These are phyloP conservation scores for Iselma pallidipennis DNA, from an alignment of 2,888 invertebrate genomes.

Conservation along the genomic window DNA sequence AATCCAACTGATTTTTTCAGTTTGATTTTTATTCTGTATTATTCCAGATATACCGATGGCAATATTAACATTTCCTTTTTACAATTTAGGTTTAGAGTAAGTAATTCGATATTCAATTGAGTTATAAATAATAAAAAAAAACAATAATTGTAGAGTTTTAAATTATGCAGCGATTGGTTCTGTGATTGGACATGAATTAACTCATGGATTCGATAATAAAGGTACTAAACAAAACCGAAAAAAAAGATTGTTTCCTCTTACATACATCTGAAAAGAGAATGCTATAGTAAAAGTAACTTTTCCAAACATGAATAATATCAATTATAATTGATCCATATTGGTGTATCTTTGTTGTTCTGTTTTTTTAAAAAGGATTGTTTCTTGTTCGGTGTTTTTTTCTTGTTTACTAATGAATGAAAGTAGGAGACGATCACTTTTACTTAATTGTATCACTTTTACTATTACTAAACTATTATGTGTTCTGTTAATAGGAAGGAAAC, in stretches of 20 bases:
- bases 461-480: no score
- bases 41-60: conserved; percentile 80
- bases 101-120: conserved; percentile 56
- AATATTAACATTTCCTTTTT: conserved; percentile 83
- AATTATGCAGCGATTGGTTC: conserved; percentile 83
- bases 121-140: conserved; percentile 15
- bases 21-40: no score
- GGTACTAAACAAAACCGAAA: conserved; percentile 46
- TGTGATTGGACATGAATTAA: conserved; percentile 75
- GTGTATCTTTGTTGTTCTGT: no score
- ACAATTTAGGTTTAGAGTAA: conserved; percentile 83
- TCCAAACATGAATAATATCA: no score
- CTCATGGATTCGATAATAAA: conserved; percentile 64
- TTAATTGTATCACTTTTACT: conserved; percentile 23
- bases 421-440: conserved; percentile 4
- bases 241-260: no score
- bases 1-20: no score
- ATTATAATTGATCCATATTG: no score
- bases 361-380: no score
- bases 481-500: conserved; percentile 85
- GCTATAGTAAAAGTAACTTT: no score
- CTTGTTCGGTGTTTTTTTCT: no score
- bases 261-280: no score
- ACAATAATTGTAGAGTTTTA: conserved; percentile 66
- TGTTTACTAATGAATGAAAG: conserved; percentile 1